Conservation (phyloP, 2,113 vertebrate species). For the Dinomys branickii region DNA sequence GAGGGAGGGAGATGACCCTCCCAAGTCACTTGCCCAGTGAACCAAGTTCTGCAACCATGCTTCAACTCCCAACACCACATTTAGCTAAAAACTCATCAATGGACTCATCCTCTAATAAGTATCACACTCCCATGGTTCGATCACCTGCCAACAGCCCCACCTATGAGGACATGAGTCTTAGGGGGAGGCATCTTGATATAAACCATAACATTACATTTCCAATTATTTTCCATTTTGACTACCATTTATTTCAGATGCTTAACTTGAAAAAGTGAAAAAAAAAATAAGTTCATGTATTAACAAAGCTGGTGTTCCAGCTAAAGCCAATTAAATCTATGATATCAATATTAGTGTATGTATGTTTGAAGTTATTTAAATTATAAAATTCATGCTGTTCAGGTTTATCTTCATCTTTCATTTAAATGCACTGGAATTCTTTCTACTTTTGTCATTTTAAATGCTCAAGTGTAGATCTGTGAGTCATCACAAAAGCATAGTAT, state of each 20-base stretch:
- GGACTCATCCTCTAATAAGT: background rate
- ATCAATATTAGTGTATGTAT: background rate
- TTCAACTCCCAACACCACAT: background rate
- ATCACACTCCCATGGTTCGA: background rate
- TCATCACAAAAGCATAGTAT: constrained; percentile 53
- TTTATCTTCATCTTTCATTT: constrained; percentile 47
- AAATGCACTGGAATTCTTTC: background rate
- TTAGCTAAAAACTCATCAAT: background rate
- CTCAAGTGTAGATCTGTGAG: background rate
- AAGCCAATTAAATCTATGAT: background rate
- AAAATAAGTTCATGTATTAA: background rate
- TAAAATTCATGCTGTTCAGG: background rate
- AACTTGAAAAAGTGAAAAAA: background rate
- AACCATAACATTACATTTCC: background rate
- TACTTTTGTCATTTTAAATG: constrained; percentile 39
- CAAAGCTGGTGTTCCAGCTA: background rate
- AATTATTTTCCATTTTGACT: background rate
- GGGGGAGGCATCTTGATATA: background rate
- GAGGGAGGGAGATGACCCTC: background rate
- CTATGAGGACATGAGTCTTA: background rate
- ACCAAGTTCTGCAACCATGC: background rate
- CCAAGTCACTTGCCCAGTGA: background rate
- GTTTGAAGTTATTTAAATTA: constrained; percentile 40
- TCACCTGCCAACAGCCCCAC: background rate
- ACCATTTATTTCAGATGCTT: background rate